Evolutionary conservation across 2,888 invertebrate species (phyloP), one percentile per base, ranked within the genome.

Genomic region (Epistrophella euchroma): DNA sequence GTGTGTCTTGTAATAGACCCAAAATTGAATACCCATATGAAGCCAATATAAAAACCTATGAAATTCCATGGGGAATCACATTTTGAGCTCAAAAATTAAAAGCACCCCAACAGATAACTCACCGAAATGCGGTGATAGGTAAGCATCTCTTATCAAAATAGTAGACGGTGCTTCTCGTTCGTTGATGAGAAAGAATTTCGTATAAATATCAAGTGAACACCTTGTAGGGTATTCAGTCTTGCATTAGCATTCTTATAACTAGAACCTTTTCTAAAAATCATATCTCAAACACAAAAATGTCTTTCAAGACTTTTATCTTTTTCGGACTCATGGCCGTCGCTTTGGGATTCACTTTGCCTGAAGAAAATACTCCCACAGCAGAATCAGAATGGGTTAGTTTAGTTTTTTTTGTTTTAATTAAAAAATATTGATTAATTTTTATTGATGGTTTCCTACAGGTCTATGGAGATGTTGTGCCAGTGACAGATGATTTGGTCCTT

Each of bases 101-200:
- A 1, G 2, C 9, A 50, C 22, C 0, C 11, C 2, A 19, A 47
- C 2, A 22, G 13, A 22, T 22, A 50, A 22, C 13, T 22, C 50
- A 13, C 1, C 4, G 17, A 32, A 2, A 1, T 43, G 2, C 7
- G n/a, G 7, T n/a, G 2, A n/a, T 7, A 2, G 43, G 9, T 17
- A 43, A 43, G 43, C 28, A 32, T 56, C n/a, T 9, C 55, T 56
- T 56, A 56, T 32, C 55, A 56, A 56, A 32, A 17, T 7, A 6
- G 13, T 3, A 6, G 22, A 13, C 22, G 0, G 3, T 22, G 4
- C 22, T 11, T 47, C n/a, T 2, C n/a, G 15, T 2, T 52, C 7
- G 3, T 9, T 45, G 2, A 45, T 17, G 17, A 45, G 3, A n/a
- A n/a, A n/a, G n/a, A 0, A 10, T 9, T n/a, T 45, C 19, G 25